These are phyloP conservation scores for Stenurella melanura DNA, from an alignment of 2,888 invertebrate genomes.

Conservation along the genomic window DNA sequence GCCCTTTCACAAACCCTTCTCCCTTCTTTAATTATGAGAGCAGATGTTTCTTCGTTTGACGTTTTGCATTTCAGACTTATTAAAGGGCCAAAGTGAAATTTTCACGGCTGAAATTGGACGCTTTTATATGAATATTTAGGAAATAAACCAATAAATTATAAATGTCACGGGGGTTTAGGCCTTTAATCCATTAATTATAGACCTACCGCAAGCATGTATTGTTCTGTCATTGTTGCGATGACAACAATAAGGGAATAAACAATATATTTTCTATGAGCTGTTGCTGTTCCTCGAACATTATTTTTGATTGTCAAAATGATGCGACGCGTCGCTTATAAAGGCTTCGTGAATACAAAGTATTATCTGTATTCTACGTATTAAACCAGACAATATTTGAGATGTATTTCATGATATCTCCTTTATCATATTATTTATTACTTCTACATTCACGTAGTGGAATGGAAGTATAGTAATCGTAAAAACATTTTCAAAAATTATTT, in stretches of 20 bases:
- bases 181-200: constrained; percentile 42
- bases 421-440: too few species aligned
- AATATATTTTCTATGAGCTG: background rate
- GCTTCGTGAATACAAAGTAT: background rate
- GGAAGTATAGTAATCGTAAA: too few species aligned
- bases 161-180: constrained; percentile 24
- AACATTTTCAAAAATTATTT: too few species aligned
- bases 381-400: too few species aligned
- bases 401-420: too few species aligned
- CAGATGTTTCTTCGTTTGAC: constrained; percentile 46
- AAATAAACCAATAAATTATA: constrained; percentile 30
- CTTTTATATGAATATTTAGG: constrained; percentile 27
- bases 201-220: constrained; percentile 46
- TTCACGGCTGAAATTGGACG: constrained; percentile 23
- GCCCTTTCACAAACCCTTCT: constrained; percentile 43
- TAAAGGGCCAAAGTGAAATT: constrained; percentile 23
- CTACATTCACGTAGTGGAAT: too few species aligned
- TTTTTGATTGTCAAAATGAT: background rate
- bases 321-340: background rate
- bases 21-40: constrained; percentile 43
- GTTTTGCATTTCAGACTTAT: constrained; percentile 37
- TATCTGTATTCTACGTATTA: background rate
- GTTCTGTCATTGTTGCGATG: constrained; percentile 38
- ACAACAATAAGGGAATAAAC: constrained; percentile 3
- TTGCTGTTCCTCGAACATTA: background rate